A percentile compares a stretch with the other conserved stretches of the same genome.
phyloP scores from a whole-genome alignment of 2,888 invertebrate genomes.

The Athalia cordata region DNA sequence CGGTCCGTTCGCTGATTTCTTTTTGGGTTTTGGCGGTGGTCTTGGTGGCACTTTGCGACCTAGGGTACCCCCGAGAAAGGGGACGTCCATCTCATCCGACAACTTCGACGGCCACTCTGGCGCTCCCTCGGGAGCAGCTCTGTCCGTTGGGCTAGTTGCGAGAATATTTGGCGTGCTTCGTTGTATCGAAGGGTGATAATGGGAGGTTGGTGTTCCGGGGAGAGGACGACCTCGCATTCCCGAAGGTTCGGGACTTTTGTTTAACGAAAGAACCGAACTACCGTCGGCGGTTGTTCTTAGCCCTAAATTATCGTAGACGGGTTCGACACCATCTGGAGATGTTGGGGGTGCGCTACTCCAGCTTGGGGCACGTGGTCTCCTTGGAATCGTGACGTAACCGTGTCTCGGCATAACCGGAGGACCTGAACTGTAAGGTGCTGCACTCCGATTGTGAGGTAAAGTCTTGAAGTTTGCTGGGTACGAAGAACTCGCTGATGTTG shows the following conservation, averaged over 20 bases:
- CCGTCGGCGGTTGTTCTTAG: slow-evolving; percentile 90
- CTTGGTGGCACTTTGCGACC: slow-evolving; percentile 85
- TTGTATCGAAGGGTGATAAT: slow-evolving; percentile 61
- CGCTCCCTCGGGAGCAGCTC: slow-evolving; percentile 72
- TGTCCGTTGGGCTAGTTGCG: slow-evolving; percentile 64
- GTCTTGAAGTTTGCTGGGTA: slow-evolving; percentile 83
- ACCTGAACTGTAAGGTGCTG: slow-evolving; percentile 48
- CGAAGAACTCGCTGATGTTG: slow-evolving; percentile 68
- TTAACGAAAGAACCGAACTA: slow-evolving; percentile 86
- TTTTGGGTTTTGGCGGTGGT: slow-evolving; percentile 90
- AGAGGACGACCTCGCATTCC: slow-evolving; percentile 81
- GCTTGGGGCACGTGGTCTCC: slow-evolving; percentile 87
- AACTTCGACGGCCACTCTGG: slow-evolving; percentile 74
- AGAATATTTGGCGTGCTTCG: slow-evolving; percentile 64
- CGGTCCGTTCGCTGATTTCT: slow-evolving; percentile 84
- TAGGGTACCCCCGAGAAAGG: slow-evolving; percentile 76
- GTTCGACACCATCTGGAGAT: slow-evolving; percentile 79
- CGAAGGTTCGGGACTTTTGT: slow-evolving; percentile 80
- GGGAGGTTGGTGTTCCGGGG: slow-evolving; percentile 78
- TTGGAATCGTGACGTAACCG: slow-evolving; percentile 91
- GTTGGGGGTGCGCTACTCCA: slow-evolving; percentile 83
- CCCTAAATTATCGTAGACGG: slow-evolving; percentile 91
- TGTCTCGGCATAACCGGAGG: slow-evolving; percentile 82
- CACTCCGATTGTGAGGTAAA: slow-evolving; percentile 81
- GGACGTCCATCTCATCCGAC: slow-evolving; percentile 76